Base-by-base conservation (phyloP, 1,140 invertebrate genomes). In the Magallana ariakensis region DNA sequence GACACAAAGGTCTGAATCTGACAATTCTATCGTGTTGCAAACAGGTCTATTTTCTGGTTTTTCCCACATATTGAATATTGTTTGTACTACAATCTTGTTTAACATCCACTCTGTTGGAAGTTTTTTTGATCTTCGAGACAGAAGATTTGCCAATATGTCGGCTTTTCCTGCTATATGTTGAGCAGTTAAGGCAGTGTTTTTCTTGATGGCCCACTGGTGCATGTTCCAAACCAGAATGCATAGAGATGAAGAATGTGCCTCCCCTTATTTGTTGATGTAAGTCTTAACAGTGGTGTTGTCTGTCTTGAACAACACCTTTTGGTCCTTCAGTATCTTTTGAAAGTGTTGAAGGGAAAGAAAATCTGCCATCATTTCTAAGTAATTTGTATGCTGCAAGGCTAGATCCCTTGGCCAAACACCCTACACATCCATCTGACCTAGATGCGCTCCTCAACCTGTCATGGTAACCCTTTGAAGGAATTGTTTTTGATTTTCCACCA, bases 261-360 rank as follows among this genome's bases (percentile, higher is more conserved):
- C 85, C 46, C 85, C 85, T 84, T 87, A 75, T 75, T 85, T 84
- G 70, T 80, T 85, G 82, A 87, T 80, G 26, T 87, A 87, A 1
- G 56, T 9, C 4, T 80, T 70, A 16, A 87, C 86, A 19, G 70
- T 84, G n/a, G 66, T 16, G 33, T 87, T 87, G 86, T 87, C 66
- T 1, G 62, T 62, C 16, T 70, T 54, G 6, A 84, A 19, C 66
- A 83, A 19, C 16, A 82, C 80, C 33, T 55, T 66, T 60, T 83
- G 16, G 33, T 54, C 56, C 46, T 15, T 62, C 13, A 85, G 7
- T n/a, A 16, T 0, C 26, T 19, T 9, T 2, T 13, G 4, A 9
- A 87, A 75, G 11, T 83, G 86, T 0, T 22, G 10, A 1, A 87
- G 11, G 0, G 81, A 6, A 56, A 55, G 46, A 16, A 33, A 19